Evolutionary conservation across 1,140 invertebrate species (phyloP), one percentile per base, ranked within the genome.

Genomic region (Holcopasites calliopsidis): DNA sequence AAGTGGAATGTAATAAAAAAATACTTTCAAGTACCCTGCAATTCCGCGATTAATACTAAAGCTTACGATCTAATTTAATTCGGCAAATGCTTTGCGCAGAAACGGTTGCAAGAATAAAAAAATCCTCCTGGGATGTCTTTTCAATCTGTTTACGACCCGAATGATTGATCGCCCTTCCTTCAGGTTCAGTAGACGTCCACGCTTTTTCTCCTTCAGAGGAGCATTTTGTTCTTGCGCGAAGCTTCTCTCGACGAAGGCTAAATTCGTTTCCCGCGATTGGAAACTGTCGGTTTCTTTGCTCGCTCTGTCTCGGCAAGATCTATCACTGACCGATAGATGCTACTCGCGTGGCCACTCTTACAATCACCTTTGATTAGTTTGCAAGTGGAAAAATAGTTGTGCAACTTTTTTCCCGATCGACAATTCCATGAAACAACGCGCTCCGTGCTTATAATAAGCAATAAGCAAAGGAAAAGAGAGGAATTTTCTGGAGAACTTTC

Each of bases 21-120:
- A n/a, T 55, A 80, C 38, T 69, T 55, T 66, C 21, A 38, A 60
- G 28, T 82, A 82, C 78, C 79, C 78, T 80, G 78, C 66, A 42
- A n/a, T 47, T 69, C 58, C 61, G 57, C 47, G 38, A 26, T 33
- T 71, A 60, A 54, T 13, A 33, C 52, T 76, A 75, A 70, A n/a
- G 26, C 42, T 52, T 58, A 76, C 28, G 10, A 50, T n/a, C 58
- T 81, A 54, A 38, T 35, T 0, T 38, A 35, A 52, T 23, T 26
- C 28, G 21, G n/a, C n/a, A 62, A n/a, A 62, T 2, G 18, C 16
- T 11, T 21, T 49, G 50, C 60, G 69, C 13, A 35, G 60, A 65
- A 65, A 72, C 70, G n/a, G 35, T 49, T 44, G 50, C 62, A 47
- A 33, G 57, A 16, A 2, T 13, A 33, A 23, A 23, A 52, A 28